phyloP scores from a whole-genome alignment of 2,113 vertebrate species.

The Pelobates fuscus region DNA sequence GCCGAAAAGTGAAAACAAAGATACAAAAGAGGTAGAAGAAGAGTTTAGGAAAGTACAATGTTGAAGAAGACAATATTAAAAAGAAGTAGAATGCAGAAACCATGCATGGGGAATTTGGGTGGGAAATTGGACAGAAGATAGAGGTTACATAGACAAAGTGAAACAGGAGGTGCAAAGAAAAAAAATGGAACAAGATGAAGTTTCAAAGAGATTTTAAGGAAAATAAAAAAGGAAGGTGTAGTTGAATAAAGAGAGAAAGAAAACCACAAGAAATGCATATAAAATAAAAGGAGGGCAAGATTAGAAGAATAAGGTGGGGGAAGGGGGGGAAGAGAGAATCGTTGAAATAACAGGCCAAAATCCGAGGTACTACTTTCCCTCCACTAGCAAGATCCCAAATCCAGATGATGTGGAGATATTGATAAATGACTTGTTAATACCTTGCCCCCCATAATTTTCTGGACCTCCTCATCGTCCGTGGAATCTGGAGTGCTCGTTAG shows the following conservation, averaged over 20 bases:
- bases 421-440: no score
- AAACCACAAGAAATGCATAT: background rate
- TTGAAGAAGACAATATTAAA: no score
- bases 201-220: background rate
- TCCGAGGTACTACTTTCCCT: no score
- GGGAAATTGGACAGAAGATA: no score
- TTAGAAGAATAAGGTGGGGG: background rate
- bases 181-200: background rate
- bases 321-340: background rate
- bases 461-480: constrained; percentile 85
- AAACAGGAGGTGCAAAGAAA: background rate
- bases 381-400: no score
- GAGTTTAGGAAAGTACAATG: no score
- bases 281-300: background rate
- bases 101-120: background rate
- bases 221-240: background rate
- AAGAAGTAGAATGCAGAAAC: background rate
- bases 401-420: no score
- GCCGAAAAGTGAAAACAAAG: background rate
- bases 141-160: no score
- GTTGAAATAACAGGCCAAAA: background rate
- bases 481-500: constrained; percentile 77
- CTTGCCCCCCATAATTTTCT: constrained; percentile 85
- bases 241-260: background rate
- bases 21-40: background rate